Evolutionary conservation across 2,888 invertebrate genomes (phyloP), one percentile per base, ranked within the genome.

Genomic region (Glaucopsyche alexis): DNA sequence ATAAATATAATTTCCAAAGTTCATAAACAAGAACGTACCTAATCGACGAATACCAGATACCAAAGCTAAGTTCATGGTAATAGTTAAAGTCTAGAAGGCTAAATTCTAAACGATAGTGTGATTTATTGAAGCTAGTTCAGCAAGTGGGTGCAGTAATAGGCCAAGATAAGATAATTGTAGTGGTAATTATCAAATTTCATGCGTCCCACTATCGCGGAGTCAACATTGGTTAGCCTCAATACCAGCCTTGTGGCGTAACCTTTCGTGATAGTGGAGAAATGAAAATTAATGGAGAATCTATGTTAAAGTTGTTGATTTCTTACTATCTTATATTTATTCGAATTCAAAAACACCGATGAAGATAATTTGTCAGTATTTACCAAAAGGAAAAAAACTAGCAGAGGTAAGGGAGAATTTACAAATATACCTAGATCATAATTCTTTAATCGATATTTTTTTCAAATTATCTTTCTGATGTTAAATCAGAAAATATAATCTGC

Each of bases 121-220:
- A 60, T 60, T 60, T 60, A 60, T 29, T 60, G 80, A 81, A 82
- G 78, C 77, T 77, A 75, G 71, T 75, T 79, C 78, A 78, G 79
- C 79, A 81, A 84, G 83, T 87, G 83, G 86, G 87, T 81, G 87
- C 82, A 83, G 85, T 77, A 85, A 86, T 85, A 83, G 84, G 82
- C 80, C 77, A 80, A 90, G 89, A 91, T 91, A 91, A 91, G 88
- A 87, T 87, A 85, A 86, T 86, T 83, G 82, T 82, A 84, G 80
- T 81, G 82, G 86, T 88, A 91, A 90, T 91, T 91, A 91, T 86
- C 87, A 90, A 89, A 89, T 88, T 91, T 89, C 83, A 88, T 87
- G 85, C 84, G 82, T 86, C 86, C 84, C 83, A 82, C 87, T 91
- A 91, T 92, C 92, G 81, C 76, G 83, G 81, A 84, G 86, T 83